Evolutionary conservation across 2,888 invertebrate species (phyloP), one percentile per base, ranked within the genome.

Genomic region (Pristionchus entomophagus): DNA sequence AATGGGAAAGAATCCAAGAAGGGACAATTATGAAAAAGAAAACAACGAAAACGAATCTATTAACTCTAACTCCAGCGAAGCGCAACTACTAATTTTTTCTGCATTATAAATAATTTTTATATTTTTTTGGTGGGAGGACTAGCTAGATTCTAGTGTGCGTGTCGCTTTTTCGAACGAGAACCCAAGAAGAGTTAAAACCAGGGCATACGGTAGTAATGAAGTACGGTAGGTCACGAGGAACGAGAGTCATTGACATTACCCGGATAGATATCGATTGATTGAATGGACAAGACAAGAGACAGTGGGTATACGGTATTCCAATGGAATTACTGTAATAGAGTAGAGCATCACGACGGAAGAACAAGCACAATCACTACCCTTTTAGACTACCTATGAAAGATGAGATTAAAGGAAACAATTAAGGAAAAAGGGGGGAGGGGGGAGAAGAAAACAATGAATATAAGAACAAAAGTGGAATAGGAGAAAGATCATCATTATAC

Each of bases 21-120:
- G n/a, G n/a, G 41, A 35, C 35, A 69, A 35, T 62, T 26, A 62
- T 69, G n/a, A 38, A 38, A n/a, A 29, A 69, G 38, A 69, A 62
- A 69, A 69, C 69, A 69, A 69, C 69, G 69, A 69, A 69, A 69
- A 69, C 69, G 69, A 69, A 69, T 69, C 69, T 69, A 69, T 38
- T 35, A 69, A 69, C 38, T 6, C 8, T 69, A 35, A 69, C 35
- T 35, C n/a, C 65, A 38, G 38, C 19, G 65, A 69, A 69, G 69
- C 38, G n/a, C 38, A 22, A 69, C 69, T 69, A 69, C 69, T 69
- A n/a, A 69, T 69, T 69, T 69, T 69, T 69, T 69, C 69, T 69
- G 69, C 69, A 69, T 69, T 69, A 69, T 69, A 69, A 69, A 69
- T 69, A 38, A 69, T 38, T 38, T 69, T 69, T 69, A 38, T 69